A percentile compares a stretch with the other conserved stretches of the same genome.
Conservation (phyloP, 2,888 invertebrate species). For the Eristalis pertinax region DNA sequence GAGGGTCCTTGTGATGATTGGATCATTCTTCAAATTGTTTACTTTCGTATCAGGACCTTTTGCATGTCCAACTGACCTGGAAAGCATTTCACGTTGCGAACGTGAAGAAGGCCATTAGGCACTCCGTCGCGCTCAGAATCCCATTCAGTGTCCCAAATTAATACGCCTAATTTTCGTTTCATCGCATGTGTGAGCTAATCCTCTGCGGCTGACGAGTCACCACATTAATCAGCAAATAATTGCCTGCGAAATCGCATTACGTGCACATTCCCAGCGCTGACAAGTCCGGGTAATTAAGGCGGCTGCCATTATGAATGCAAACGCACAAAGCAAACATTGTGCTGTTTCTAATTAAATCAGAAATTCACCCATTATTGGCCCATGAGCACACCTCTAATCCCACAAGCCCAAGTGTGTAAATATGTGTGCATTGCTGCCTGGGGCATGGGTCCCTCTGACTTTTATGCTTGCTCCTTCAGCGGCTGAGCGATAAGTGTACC, state of each 20-base stretch:
- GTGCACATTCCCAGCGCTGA: background rate
- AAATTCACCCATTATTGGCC: conserved; percentile 45
- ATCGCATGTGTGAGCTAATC: no score
- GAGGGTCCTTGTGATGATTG: background rate
- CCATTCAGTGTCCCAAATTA: no score
- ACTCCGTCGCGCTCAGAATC: no score
- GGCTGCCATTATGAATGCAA: conserved; percentile 40
- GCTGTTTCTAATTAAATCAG: conserved; percentile 57
- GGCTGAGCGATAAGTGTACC: background rate
- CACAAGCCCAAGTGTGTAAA: conserved; percentile 7
- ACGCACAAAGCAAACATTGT: conserved; percentile 23
- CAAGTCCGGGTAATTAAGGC: conserved; percentile 44
- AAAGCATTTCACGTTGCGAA: no score
- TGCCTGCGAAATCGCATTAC: background rate
- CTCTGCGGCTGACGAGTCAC: no score
- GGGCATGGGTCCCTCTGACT: background rate
- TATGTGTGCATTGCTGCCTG: conserved; percentile 12
- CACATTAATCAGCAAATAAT: background rate
- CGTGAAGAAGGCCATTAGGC: no score
- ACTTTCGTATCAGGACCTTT: no score
- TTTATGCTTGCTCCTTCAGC: conserved; percentile 42
- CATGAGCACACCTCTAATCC: conserved; percentile 4
- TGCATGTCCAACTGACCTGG: no score
- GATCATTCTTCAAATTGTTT: background rate
- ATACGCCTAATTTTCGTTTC: no score